Evolutionary conservation across 2,113 vertebrate species (phyloP).

Genomic region (Nicator chloris): DNA sequence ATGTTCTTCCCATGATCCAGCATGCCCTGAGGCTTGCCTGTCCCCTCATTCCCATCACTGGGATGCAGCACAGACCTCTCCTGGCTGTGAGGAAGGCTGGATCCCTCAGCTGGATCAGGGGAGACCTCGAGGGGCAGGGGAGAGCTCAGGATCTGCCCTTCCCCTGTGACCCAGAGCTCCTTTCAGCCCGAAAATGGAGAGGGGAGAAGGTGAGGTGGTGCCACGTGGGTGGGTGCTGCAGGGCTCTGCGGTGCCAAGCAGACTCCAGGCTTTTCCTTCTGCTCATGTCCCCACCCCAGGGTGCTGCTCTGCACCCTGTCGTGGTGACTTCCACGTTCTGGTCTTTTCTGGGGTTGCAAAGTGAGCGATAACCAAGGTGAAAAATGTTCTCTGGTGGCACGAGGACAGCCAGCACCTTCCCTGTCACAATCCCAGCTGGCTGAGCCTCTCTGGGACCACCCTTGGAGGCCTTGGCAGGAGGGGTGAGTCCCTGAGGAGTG

Average conservation of each 20-base stretch:
- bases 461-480: not conserved
- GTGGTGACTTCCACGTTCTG: not conserved
- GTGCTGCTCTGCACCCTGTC: not conserved
- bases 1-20: not conserved
- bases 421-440: not conserved
- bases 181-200: not conserved
- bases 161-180: constrained; percentile 9
- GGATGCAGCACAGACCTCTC: not conserved
- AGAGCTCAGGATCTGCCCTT: constrained; percentile 9
- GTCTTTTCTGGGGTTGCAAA: not conserved
- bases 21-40: not conserved
- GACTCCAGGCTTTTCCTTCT: not conserved
- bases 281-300: not conserved
- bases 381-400: not conserved
- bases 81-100: not conserved
- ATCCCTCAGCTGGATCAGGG: not conserved
- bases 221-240: not conserved
- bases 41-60: not conserved
- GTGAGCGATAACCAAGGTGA: not conserved
- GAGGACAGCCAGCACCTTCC: not conserved
- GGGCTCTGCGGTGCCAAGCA: not conserved
- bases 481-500: not conserved
- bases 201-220: not conserved
- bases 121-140: not conserved
- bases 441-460: not conserved